Percentiles rank a stretch among this genome's conserved stretches.
phyloP scores from a whole-genome alignment of 2,888 invertebrate genomes.

The Lasiommata megera region DNA sequence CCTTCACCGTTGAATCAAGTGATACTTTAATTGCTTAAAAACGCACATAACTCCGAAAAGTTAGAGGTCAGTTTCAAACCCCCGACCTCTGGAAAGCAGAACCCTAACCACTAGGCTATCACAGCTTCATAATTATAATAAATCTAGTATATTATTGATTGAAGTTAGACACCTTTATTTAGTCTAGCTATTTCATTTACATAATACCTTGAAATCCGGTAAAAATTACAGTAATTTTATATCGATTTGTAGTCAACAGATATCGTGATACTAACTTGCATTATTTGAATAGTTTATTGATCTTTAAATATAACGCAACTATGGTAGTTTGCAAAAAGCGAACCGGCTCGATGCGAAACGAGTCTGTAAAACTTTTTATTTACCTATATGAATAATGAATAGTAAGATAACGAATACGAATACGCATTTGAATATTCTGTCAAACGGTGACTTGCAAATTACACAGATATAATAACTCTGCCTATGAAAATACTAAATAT shows the following conservation, averaged over 20 bases:
- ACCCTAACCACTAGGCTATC: no score
- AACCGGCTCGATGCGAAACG: not conserved
- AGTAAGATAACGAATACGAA: not conserved
- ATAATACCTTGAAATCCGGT: conserved; percentile 14
- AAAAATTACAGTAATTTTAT: not conserved
- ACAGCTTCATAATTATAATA: no score
- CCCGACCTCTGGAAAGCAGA: no score
- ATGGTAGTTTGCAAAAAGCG: conserved; percentile 1
- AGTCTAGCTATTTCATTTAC: not conserved
- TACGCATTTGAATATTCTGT: conserved; percentile 2
- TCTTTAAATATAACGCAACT: conserved; percentile 6
- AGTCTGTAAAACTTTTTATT: not conserved
- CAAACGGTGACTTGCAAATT: not conserved
- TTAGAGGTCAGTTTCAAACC: no score
- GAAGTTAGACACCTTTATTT: no score
- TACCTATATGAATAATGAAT: not conserved
- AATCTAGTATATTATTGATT: no score
- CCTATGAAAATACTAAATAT: no score
- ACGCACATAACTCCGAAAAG: no score
- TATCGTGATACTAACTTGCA: no score
- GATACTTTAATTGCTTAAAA: no score
- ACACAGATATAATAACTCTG: no score
- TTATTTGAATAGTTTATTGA: conserved; percentile 16
- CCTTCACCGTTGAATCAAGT: no score
- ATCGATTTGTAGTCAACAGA: conserved; percentile 3